A percentile compares a stretch with the other conserved stretches of the same genome.
Conservation (phyloP, 2,888 invertebrate genomes). For the Ditula angustiorana region DNA sequence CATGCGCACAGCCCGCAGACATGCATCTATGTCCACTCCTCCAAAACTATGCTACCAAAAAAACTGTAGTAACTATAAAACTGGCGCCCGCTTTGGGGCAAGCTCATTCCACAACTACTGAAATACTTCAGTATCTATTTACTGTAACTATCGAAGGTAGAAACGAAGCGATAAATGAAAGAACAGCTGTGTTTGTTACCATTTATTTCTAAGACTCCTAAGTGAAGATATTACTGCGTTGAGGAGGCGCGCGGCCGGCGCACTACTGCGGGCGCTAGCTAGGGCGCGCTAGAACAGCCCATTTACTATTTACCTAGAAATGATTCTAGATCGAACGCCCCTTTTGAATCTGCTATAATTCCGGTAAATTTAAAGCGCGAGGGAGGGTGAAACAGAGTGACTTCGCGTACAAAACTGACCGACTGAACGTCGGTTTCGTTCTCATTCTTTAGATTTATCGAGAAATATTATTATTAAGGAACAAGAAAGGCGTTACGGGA, state of each 20-base stretch:
- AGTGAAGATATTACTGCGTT: slow-evolving; percentile 80
- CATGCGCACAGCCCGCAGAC: slow-evolving; percentile 73
- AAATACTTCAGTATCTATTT: slow-evolving; percentile 38
- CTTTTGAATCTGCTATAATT: slow-evolving; percentile 42
- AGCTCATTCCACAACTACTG: slow-evolving; percentile 67
- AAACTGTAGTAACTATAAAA: slow-evolving; percentile 53
- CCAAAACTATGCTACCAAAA: slow-evolving; percentile 47
- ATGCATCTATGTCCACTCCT: slow-evolving; percentile 72
- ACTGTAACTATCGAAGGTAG: slow-evolving; percentile 40
- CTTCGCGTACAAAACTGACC: not conserved
- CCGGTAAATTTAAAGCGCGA: not conserved
- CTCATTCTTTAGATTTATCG: not conserved
- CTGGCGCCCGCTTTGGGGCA: slow-evolving; percentile 71
- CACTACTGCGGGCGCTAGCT: slow-evolving; percentile 69
- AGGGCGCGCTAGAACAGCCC: slow-evolving; percentile 63
- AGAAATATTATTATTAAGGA: not conserved
- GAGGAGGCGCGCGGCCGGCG: slow-evolving; percentile 79
- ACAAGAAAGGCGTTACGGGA: slow-evolving; percentile 60
- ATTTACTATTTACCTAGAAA: slow-evolving; percentile 43
- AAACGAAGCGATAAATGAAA: slow-evolving; percentile 82
- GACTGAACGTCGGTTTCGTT: not conserved
- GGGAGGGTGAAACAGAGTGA: not conserved
- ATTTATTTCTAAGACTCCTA: slow-evolving; percentile 82
- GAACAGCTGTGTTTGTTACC: slow-evolving; percentile 82
- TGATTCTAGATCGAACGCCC: slow-evolving; percentile 53